Percentiles rank a stretch among this genome's conserved stretches.
These are phyloP conservation scores for Luscinia luscinia DNA, from an alignment of 2,797 vertebrate species.

Conservation along the genomic window DNA sequence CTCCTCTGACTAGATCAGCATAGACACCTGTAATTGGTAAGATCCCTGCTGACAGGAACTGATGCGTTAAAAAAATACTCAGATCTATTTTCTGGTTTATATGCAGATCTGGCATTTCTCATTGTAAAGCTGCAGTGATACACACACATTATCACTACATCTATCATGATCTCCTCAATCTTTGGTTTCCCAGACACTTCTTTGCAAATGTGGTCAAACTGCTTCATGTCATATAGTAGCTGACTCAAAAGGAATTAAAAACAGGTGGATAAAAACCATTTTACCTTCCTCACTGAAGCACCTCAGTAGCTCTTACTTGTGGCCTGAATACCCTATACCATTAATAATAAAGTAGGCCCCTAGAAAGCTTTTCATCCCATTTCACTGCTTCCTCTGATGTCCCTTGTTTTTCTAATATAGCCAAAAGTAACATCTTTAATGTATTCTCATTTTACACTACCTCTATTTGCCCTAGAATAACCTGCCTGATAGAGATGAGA, in stretches of 20 bases:
- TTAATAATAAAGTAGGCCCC: not conserved
- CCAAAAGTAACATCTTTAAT: not conserved
- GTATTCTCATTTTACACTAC: not conserved
- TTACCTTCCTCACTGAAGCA: not conserved
- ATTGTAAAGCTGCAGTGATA: not conserved
- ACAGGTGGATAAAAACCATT: not conserved
- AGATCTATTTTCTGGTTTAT: not conserved
- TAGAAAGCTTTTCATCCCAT: not conserved
- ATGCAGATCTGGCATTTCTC: not conserved
- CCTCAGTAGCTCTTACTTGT: not conserved
- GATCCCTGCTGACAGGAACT: not conserved
- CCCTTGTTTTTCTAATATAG: not conserved
- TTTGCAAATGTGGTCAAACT: not conserved
- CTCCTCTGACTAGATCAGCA: not conserved
- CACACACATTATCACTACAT: not conserved
- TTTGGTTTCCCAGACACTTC: not conserved
- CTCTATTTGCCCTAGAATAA: not conserved
- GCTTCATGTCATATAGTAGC: not conserved
- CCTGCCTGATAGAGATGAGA: not conserved
- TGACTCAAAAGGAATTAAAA: not conserved
- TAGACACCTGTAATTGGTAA: not conserved
- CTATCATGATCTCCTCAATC: not conserved
- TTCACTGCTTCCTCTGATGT: not conserved
- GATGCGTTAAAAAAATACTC: not conserved
- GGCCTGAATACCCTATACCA: not conserved